These are phyloP conservation scores for Mayetiola destructor DNA, from an alignment of 2,888 invertebrate genomes.

Conservation along the genomic window DNA sequence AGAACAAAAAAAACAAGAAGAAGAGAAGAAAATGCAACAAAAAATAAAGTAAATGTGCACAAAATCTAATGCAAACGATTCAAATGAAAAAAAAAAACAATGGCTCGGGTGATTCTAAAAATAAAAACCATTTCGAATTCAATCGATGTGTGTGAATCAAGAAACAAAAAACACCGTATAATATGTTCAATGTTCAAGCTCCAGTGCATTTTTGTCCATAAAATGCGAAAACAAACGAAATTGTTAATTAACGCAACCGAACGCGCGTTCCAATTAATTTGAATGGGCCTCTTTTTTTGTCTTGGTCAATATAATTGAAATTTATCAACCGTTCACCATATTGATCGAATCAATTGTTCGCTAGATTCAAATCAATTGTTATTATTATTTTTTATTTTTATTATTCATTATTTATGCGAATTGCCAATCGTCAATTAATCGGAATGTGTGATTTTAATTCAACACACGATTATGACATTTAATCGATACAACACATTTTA, in stretches of 20 bases:
- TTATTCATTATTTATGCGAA: too few relatives aligned
- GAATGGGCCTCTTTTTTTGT: conserved; percentile 1
- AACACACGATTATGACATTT: too few relatives aligned
- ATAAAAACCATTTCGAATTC: conserved; percentile 3
- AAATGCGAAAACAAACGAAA: background rate
- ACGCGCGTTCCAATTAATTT: conserved; percentile 15
- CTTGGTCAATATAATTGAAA: background rate
- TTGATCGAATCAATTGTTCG: too few relatives aligned
- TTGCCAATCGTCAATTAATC: too few relatives aligned
- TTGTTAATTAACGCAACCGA: conserved; percentile 16
- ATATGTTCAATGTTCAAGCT: conserved; percentile 14
- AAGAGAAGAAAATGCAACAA: too few relatives aligned
- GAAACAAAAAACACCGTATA: too few relatives aligned
- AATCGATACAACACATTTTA: too few relatives aligned
- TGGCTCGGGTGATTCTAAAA: conserved; percentile 9
- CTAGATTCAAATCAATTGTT: too few relatives aligned
- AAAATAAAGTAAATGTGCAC: too few relatives aligned
- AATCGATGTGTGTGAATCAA: conserved; percentile 3
- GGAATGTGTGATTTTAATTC: too few relatives aligned
- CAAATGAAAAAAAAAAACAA: background rate
- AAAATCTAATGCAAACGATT: conserved; percentile 1
- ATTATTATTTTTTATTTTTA: too few relatives aligned
- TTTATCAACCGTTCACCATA: background rate
- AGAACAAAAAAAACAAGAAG: too few relatives aligned
- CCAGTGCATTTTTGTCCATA: background rate